Base-by-base conservation (phyloP, 2,888 invertebrate genomes). In the Synanthedon myopaeformis region DNA sequence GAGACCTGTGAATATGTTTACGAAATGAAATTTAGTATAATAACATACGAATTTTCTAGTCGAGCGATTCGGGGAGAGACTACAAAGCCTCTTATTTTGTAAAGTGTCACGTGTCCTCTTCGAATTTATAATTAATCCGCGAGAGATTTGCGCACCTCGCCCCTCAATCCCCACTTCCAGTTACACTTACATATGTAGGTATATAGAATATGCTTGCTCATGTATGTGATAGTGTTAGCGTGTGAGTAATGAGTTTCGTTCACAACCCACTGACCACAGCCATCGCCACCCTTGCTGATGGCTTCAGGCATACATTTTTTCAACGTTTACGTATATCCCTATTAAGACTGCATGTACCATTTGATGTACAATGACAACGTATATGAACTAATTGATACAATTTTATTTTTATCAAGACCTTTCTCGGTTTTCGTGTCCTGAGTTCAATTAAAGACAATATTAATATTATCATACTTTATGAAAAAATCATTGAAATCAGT, bases 71-170 rank as follows among this genome's bases (percentile, higher is more conserved):
- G n/a, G 4, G 35, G 10, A 45, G 45, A 45, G 13, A 45, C 13
- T 13, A 45, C 13, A 41, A 41, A 41, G 14, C 52, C 42, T 52
- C 41, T 41, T 14, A 52, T 12, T 35, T 12, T 11, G 28, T n/a
- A n/a, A n/a, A 42, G 42, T 17, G 19, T 52, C 52, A 52, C 52
- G 52, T 42, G 52, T 42, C 23, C 12, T 41, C 12, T 11, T 52
- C 12, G 52, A 52, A 52, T 52, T 52, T 52, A 42, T 52, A 52
- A 52, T 52, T 52, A 52, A 52, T 52, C 52, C 52, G 42, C 52
- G 11, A 28, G 49, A 49, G 23, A 49, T 45, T 45, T n/a, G 45
- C 45, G 45, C 45, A 6, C 45, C n/a, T 12, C 45, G n/a, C 45
- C 3, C 45, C 45, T 45, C 13, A 45, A 3, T 3, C 14, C n/a